Evolutionary conservation across 2,113 vertebrate genomes (phyloP).

Genomic region (Sturnira hondurensis): DNA sequence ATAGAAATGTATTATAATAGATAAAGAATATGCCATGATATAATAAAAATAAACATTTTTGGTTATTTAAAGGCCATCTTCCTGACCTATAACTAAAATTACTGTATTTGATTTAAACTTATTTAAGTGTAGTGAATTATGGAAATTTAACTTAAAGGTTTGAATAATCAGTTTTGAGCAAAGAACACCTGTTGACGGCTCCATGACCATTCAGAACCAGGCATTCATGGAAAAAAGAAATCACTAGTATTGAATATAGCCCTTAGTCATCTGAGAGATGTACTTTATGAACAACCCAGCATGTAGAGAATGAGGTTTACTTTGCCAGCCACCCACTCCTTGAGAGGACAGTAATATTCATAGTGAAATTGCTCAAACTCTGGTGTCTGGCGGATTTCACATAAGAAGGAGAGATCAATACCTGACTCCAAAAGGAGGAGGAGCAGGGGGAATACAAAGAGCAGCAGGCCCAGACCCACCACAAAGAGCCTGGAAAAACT

Average conservation of each 20-base stretch:
- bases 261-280: conserved; percentile 76
- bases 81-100: conserved; percentile 61
- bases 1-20: not conserved
- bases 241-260: conserved; percentile 83
- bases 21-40: conserved; percentile 51
- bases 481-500: conserved; percentile 91
- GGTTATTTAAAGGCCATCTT: conserved; percentile 56
- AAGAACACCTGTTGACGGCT: conserved; percentile 42
- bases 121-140: conserved; percentile 40
- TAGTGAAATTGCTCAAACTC: conserved; percentile 99
- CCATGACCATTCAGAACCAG: conserved; percentile 64
- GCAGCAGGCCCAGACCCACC: conserved; percentile 88
- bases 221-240: conserved; percentile 47
- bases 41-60: conserved; percentile 72
- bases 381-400: conserved; percentile 96
- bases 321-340: conserved; percentile 94
- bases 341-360: conserved; percentile 97
- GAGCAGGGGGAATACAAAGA: conserved; percentile 88
- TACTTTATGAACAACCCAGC: conserved; percentile 88
- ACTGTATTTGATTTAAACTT: conserved; percentile 44
- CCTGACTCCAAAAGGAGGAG: conserved; percentile 96
- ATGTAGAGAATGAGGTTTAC: conserved; percentile 88
- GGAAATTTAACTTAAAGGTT: conserved; percentile 56
- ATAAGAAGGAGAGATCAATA: conserved; percentile 96
- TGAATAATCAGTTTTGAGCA: conserved; percentile 18